Conservation (phyloP, 2,888 invertebrate genomes). For the Drosophila yooni region DNA sequence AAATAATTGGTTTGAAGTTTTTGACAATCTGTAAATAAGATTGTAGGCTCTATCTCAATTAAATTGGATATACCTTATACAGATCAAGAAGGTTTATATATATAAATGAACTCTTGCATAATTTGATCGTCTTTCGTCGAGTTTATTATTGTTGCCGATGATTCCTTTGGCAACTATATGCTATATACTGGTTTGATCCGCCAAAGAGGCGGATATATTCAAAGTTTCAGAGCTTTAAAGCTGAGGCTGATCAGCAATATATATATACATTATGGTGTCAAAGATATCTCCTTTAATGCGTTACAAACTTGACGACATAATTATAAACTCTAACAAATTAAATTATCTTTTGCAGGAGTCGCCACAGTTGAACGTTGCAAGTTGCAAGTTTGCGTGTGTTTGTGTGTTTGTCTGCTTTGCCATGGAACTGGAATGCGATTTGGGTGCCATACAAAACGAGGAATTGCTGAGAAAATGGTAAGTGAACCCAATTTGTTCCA, state of each 20-base stretch:
- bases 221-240: neutral
- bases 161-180: neutral
- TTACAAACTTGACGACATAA: neutral
- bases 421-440: constrained; percentile 87
- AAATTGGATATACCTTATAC: too few species aligned
- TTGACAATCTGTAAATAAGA: neutral
- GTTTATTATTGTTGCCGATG: neutral
- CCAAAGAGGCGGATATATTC: neutral
- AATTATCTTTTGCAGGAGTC: constrained; percentile 33
- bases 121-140: too few species aligned
- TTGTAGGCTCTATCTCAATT: too few species aligned
- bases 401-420: constrained; percentile 4
- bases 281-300: neutral
- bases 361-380: constrained; percentile 34
- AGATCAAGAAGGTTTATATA: too few species aligned
- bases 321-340: neutral
- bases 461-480: constrained; percentile 92
- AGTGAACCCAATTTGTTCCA: constrained; percentile 61
- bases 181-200: too few species aligned
- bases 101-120: too few species aligned
- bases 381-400: constrained; percentile 26
- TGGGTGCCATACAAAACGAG: constrained; percentile 90
- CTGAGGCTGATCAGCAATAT: neutral
- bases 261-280: neutral
- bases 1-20: neutral